Base-by-base conservation (phyloP, 2,797 vertebrate genomes). In the Galago senegalensis region DNA sequence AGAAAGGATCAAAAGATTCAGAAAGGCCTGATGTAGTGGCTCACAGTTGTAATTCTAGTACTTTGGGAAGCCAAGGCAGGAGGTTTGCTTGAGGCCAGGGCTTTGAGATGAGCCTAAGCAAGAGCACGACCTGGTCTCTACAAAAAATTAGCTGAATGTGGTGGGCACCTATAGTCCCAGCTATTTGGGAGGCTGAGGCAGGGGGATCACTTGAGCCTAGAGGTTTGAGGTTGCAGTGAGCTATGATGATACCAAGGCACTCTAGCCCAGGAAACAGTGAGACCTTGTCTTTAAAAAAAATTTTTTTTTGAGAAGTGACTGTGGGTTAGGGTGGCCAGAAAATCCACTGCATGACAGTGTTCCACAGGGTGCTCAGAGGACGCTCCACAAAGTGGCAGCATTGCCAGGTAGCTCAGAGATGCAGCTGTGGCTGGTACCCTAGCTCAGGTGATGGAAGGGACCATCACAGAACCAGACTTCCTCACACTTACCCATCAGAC, bases 401-500 rank as follows among this genome's bases (percentile, higher is more conserved):
- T 85, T 46, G 20, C 14, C 14, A 9, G 0, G 27, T 58, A 58
- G 34, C 49, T 58, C 46, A 58, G 76, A 43, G 20, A 1, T 1
- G 14, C 34, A 63, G 29, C 37, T 80, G 88, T 9, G 34, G 0
- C 1, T 27, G 29, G 27, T 3, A 23, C n/a, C 46, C 37, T 13
- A 61, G 27, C 63, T 34, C 16, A 0, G 49, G 53, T 2, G 20
- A 29, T 37, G 21, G 88, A 18, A 80, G 8, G 3, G 7, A 34
- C 61, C 34, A 0, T 40, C 17, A 17, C 18, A 80, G 87, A 14
- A 17, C 63, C 8, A 46, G 56, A 60, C 23, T 65, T 73, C 43
- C 67, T 49, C 16, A 2, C 4, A 11, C 0, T 0, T 14, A 31
- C 13, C 69, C 18, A 21, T 14, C 4, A 3, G 34, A 72, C 23